Conservation (phyloP, 92 coral and sea anemone genomes). For the Plumapathes pennacea region DNA sequence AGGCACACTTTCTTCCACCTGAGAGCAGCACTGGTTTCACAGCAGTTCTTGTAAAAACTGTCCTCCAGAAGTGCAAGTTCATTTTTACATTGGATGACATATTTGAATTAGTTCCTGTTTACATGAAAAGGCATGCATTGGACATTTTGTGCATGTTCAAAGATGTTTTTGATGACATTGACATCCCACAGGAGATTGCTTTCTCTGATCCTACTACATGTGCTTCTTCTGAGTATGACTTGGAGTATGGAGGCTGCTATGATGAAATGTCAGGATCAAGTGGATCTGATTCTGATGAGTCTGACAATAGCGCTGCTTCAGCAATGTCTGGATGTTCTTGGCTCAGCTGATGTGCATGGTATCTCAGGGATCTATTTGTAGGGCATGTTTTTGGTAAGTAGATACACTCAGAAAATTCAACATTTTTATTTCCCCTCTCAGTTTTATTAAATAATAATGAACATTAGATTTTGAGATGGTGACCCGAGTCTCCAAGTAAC, state of each 20-base stretch:
- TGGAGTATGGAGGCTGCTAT: slow-evolving; percentile 11
- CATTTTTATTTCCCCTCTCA: too few relatives aligned
- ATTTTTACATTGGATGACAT: slow-evolving; percentile 25
- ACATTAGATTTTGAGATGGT: too few relatives aligned
- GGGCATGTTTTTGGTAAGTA: too few relatives aligned
- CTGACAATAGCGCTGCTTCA: neutral
- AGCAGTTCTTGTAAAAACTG: slow-evolving; percentile 1
- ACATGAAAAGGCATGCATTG: slow-evolving; percentile 28
- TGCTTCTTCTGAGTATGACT: neutral
- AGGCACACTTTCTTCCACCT: slow-evolving; percentile 19
- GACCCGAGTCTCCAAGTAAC: too few relatives aligned
- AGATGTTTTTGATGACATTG: slow-evolving; percentile 49
- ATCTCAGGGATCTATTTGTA: too few relatives aligned
- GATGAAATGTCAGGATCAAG: too few relatives aligned
- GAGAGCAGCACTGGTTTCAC: slow-evolving; percentile 43
- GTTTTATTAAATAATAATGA: too few relatives aligned
- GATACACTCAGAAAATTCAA: too few relatives aligned
- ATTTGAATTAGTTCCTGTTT: slow-evolving; percentile 34
- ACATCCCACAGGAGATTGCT: neutral
- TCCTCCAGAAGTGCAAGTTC: slow-evolving; percentile 15
- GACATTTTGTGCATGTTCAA: slow-evolving; percentile 43
- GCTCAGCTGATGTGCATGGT: too few relatives aligned
- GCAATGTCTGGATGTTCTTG: neutral
- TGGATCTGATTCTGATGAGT: neutral
- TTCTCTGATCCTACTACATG: neutral